Evolutionary conservation across 2,113 vertebrate species (phyloP), one percentile per base, ranked within the genome.

Genomic region (Cavia aperea): DNA sequence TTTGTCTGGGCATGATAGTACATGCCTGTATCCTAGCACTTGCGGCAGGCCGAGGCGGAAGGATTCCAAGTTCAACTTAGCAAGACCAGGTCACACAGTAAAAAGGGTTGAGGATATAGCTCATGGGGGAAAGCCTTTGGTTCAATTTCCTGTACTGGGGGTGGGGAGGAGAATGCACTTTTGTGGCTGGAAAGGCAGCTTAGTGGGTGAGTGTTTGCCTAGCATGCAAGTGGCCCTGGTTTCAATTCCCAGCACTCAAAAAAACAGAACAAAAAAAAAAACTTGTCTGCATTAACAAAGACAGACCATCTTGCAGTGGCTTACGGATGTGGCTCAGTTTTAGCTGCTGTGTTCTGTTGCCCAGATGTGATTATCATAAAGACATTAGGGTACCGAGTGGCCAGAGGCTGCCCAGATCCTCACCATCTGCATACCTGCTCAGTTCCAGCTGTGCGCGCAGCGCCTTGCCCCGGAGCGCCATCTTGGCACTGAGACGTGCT

Each of bases 391-490:
- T 24, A 24, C 46, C 2, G 39, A 3, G 66, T 82, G 46, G 3
- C 0, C 1, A 0, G n/a, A 9, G 43, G 21, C 72, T 0, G 4
- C 46, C 43, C 72, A 5, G n/a, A n/a, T 29, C 78, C 14, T 49
- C 24, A 18, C 46, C 2, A 11, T 31, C 68, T 56, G 13, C 93
- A 0, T 97, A 99, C 99, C 98, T 98, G 95, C 98, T 98, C 49
- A 99, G 97, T 95, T 99, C 99, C 94, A 98, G 96, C 18, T 98
- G 98, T 9, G 98, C 94, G 0, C 98, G 97, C 84, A 99, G 96
- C 0, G 98, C 98, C 96, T 99, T 99, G 51, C 97, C 98, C 60
- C 97, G 98, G 96, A 99, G 97, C 0, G 98, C 97, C 92, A 99
- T 98, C 97, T 98, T 99, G 63, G 99, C 99, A 0, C 97, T 98